Conservation (phyloP, 2,797 vertebrate genomes). For the Gobionotothen gibberifrons region DNA sequence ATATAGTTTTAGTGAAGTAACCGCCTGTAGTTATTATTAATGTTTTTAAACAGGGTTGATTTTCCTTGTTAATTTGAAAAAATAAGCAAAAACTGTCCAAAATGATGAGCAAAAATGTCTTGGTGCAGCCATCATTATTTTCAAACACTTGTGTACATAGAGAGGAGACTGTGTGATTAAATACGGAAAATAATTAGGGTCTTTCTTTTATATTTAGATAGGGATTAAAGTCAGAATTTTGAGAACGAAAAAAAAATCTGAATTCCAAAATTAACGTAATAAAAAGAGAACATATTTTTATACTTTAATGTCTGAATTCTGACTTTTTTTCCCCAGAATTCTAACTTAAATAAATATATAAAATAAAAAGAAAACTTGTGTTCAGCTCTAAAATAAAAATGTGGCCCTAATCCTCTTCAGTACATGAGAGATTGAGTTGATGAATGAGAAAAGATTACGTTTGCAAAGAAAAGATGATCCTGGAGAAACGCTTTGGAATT, state of each 20-base stretch:
- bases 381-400: too few relatives aligned
- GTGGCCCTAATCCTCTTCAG: too few relatives aligned
- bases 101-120: background rate
- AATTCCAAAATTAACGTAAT: too few relatives aligned
- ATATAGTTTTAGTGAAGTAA: background rate
- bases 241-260: too few relatives aligned
- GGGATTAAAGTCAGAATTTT: too few relatives aligned
- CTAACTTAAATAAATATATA: too few relatives aligned
- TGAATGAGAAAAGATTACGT: conserved; percentile 16
- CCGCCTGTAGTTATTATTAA: background rate
- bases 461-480: conserved; percentile 5
- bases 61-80: background rate
- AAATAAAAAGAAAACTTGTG: too few relatives aligned
- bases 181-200: too few relatives aligned
- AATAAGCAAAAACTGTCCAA: background rate
- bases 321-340: too few relatives aligned
- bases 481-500: conserved; percentile 35
- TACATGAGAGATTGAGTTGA: conserved; percentile 3
- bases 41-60: background rate
- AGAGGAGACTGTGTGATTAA: background rate
- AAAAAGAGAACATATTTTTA: too few relatives aligned
- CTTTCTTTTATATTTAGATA: too few relatives aligned
- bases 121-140: background rate
- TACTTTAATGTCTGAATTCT: too few relatives aligned
- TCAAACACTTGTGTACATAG: conserved; percentile 10